Evolutionary conservation across 2,888 invertebrate species (phyloP), one percentile per base, ranked within the genome.

Genomic region (Cataglyphis cursor): DNA sequence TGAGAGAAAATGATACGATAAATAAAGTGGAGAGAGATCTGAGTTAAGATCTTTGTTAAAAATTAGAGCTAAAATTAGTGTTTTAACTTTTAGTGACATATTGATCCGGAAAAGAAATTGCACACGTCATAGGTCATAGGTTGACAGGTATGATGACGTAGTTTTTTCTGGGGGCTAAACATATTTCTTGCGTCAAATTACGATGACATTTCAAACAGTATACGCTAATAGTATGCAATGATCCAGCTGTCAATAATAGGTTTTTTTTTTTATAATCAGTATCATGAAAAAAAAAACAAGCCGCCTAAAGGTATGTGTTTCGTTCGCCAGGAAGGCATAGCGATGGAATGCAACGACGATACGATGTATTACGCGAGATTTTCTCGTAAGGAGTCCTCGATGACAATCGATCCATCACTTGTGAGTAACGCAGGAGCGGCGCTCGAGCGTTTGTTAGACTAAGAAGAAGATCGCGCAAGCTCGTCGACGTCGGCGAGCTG

Each of bases 331-430:
- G 8, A 35, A 21, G 28, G 24, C 15, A 18, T 8, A 24, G 24
- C 54, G 38, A 10, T 15, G 66, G 12, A 54, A 76, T 41, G 38
- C 54, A 41, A 21, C 51, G n/a, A 8, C 18, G 75, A 74, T 61
- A 31, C 15, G 15, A 31, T 9, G 4, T 41, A 75, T 51, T 35
- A 35, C 18, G 64, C 21, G 24, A 48, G 28, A 51, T 66, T 28
- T 44, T 28, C 44, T 4, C 57, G 41, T 8, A 18, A 68, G 41
- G 59, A 54, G 28, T 66, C 65, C 54, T 15, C 75, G 35, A 59
- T 70, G 70, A 70, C 72, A 41, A 78, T 80, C 78, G 70, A 80
- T 80, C 44, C 78, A 21, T 70, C 70, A 59, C 59, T 78, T 59
- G 18, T 68, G 78, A 21, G 44, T 12, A 41, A 28, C n/a, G 38